Evolutionary conservation across 2,888 invertebrate species (phyloP).

Genomic region (Odontomyia ornata): DNA sequence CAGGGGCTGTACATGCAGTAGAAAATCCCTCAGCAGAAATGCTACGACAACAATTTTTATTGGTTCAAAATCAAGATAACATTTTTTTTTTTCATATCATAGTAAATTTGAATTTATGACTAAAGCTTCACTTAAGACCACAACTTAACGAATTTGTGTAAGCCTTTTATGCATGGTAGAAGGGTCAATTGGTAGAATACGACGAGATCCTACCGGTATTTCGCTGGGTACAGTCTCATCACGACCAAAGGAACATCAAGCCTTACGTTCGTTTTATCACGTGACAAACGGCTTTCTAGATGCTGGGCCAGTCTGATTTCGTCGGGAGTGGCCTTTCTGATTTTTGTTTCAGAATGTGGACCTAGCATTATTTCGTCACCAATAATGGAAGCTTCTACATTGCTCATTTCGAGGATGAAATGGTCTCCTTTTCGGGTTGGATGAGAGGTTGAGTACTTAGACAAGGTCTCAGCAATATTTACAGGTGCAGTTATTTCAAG

Average conservation of each 20-base stretch:
- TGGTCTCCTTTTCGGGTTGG: not conserved
- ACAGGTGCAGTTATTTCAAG: not conserved
- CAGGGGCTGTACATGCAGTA: too few relatives aligned
- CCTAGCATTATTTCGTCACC: not conserved
- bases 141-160: not conserved
- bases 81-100: too few relatives aligned
- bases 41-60: not conserved
- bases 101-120: constrained; percentile 1
- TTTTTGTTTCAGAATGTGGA: not conserved
- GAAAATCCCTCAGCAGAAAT: too few relatives aligned
- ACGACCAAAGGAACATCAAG: not conserved
- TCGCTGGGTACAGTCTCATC: not conserved
- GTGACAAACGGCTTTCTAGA: not conserved
- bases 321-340: not conserved
- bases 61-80: not conserved
- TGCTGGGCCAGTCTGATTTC: not conserved
- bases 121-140: not conserved
- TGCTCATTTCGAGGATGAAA: not conserved
- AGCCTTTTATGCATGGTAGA: not conserved
- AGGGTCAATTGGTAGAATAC: not conserved
- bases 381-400: not conserved
- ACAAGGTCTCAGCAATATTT: not conserved
- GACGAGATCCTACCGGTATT: not conserved
- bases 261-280: not conserved
- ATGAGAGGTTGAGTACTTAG: constrained; percentile 2